Percentiles rank a stretch among this genome's conserved stretches.
phyloP scores from a whole-genome alignment of 1,140 invertebrate species.

The Coenobita brevimanus region DNA sequence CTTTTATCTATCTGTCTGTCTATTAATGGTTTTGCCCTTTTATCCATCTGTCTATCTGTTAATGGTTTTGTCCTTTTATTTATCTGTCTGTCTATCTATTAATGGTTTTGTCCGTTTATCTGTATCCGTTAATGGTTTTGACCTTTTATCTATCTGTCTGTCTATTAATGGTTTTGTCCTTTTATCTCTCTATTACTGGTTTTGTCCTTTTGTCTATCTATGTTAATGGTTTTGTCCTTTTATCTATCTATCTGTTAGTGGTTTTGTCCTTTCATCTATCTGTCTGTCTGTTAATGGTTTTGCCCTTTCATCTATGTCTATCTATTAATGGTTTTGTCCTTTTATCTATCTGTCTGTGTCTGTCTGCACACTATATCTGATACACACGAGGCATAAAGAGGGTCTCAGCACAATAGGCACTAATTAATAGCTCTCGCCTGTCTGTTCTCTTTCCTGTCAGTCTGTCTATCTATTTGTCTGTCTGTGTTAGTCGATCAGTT shows the following conservation, averaged over 20 bases:
- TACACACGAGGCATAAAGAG: no score
- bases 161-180: no score
- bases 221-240: background rate
- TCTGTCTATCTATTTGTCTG: background rate
- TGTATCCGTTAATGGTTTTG: background rate
- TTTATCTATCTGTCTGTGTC: slow-evolving; percentile 2
- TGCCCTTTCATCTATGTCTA: no score
- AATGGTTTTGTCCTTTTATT: background rate
- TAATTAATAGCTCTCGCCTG: background rate
- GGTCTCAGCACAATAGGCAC: no score
- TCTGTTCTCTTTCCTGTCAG: background rate
- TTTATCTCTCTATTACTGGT: background rate
- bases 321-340: background rate
- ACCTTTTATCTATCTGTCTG: background rate
- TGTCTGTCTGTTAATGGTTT: no score
- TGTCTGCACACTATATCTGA: no score
- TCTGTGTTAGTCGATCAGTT: background rate
- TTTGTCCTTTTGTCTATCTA: background rate
- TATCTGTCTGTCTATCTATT: background rate
- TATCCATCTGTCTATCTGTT: background rate
- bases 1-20: background rate
- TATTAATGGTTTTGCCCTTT: background rate
- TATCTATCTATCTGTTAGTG: background rate
- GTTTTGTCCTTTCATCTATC: background rate
- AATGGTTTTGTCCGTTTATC: background rate